Evolutionary conservation across 2,888 invertebrate species (phyloP), one percentile per base, ranked within the genome.

Genomic region (Geotrupes spiniger): DNA sequence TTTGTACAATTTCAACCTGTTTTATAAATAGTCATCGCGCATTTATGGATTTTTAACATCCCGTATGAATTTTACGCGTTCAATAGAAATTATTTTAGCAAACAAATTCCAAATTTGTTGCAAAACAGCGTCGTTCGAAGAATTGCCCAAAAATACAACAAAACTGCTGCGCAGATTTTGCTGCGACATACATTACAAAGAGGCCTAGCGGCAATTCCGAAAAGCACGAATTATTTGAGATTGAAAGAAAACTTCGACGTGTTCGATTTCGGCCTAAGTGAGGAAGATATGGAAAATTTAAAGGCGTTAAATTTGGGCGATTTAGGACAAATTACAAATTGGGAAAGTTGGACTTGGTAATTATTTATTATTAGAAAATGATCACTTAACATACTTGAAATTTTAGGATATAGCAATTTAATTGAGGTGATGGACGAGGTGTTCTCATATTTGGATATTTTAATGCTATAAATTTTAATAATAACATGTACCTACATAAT

Each of bases 181-280:
- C 72, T 94, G 2, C 79, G 87, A 40, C 85, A 85, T 71, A 75
- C 82, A 9, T 61, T 89, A 5, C 89, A 92, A 68, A 80, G 80
- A 36, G 85, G 84, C 5, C 71, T 92, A 26, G 80, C 79, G 3
- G 84, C 84, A 25, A 91, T 94, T 62, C 93, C 93, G 2, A 94
- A 93, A 70, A 92, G 92, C 68, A 85, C 85, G 2, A 87, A 85
- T 69, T 74, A 83, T 0, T 65, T 73, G 3, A 79, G 92, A 52
- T 80, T 94, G 14, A 77, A 78, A 62, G 81, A 89, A 73, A 94
- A 94, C 66, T 78, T 91, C 36, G 74, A 85, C 47, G 69, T 91
- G 42, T 89, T 89, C 68, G 83, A 86, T 70, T 91, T 91, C 67
- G 70, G 79, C 54, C 69, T 92, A 29, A 78, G 74, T 39, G 67